Evolutionary conservation across 2,113 vertebrate genomes (phyloP).

Genomic region (Festucalex cinctus): DNA sequence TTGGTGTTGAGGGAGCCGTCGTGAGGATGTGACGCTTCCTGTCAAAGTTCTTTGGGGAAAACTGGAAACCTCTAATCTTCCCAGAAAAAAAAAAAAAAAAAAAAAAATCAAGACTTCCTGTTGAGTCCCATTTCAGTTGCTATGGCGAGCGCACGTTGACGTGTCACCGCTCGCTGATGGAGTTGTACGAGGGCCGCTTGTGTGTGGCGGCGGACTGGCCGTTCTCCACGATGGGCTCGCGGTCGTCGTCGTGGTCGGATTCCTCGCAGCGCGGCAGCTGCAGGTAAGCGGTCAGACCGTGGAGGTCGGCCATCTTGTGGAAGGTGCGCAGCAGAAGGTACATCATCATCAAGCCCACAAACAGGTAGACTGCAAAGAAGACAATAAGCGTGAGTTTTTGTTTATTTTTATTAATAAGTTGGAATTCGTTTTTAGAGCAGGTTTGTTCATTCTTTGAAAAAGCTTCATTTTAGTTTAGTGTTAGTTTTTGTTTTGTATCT

Average conservation of each 20-base stretch:
- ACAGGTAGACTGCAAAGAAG: slow-evolving; percentile 74
- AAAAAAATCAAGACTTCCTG: background rate
- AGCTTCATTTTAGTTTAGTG: too few relatives aligned
- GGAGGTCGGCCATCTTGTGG: slow-evolving; percentile 78
- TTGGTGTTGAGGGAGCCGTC: background rate
- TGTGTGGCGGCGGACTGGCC: background rate
- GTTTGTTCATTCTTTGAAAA: too few relatives aligned
- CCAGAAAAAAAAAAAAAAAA: too few relatives aligned
- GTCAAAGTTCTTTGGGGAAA: background rate
- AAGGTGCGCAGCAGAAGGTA: slow-evolving; percentile 81
- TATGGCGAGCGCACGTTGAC: slow-evolving; percentile 22
- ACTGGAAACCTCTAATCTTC: background rate
- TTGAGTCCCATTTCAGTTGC: background rate
- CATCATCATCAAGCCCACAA: slow-evolving; percentile 83
- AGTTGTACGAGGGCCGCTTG: slow-evolving; percentile 65
- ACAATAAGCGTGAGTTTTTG: too few relatives aligned
- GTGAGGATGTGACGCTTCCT: slow-evolving; percentile 5
- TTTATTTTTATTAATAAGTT: too few relatives aligned
- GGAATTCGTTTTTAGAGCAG: too few relatives aligned
- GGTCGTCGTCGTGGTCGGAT: slow-evolving; percentile 57
- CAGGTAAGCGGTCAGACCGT: slow-evolving; percentile 80
- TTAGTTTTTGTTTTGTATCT: too few relatives aligned
- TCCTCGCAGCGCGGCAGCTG: slow-evolving; percentile 73
- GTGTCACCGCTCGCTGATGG: slow-evolving; percentile 68
- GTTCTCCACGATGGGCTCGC: slow-evolving; percentile 57